phyloP scores from a whole-genome alignment of 1,140 invertebrate genomes.

The Schlechtendalia chinensis region DNA sequence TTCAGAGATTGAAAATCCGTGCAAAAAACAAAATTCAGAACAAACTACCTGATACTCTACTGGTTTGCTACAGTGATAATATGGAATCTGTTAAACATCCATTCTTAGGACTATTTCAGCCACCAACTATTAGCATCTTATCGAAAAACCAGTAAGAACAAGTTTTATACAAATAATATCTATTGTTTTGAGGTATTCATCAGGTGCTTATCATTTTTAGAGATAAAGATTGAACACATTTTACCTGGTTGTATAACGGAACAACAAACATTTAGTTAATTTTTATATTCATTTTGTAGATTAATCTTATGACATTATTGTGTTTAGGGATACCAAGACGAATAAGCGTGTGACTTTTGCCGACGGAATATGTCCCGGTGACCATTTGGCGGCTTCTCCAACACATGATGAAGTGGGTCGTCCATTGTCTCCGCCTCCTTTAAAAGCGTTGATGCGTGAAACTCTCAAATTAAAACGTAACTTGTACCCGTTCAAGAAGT shows the following conservation, averaged over 20 bases:
- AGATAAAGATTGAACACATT: no score
- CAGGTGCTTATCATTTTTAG: neutral
- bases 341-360: slow-evolving; percentile 34
- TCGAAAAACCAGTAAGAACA: neutral
- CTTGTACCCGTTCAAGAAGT: slow-evolving; percentile 22
- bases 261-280: no score
- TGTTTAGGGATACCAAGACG: neutral
- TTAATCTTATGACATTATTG: no score
- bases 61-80: slow-evolving; percentile 30
- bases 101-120: slow-evolving; percentile 33
- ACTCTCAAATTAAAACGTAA: slow-evolving; percentile 23
- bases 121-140: slow-evolving; percentile 36
- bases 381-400: slow-evolving; percentile 9
- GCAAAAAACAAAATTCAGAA: neutral
- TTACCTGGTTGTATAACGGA: no score
- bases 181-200: neutral
- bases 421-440: slow-evolving; percentile 22
- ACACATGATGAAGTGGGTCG: neutral
- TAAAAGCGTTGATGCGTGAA: slow-evolving; percentile 39
- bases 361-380: slow-evolving; percentile 17
- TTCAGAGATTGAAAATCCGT: neutral
- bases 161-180: neutral
- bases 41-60: slow-evolving; percentile 1
- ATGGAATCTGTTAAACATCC: slow-evolving; percentile 43
- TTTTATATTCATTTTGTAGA: no score